These are phyloP conservation scores for Formica selysi DNA, from an alignment of 1,140 invertebrate species.

Conservation along the genomic window DNA sequence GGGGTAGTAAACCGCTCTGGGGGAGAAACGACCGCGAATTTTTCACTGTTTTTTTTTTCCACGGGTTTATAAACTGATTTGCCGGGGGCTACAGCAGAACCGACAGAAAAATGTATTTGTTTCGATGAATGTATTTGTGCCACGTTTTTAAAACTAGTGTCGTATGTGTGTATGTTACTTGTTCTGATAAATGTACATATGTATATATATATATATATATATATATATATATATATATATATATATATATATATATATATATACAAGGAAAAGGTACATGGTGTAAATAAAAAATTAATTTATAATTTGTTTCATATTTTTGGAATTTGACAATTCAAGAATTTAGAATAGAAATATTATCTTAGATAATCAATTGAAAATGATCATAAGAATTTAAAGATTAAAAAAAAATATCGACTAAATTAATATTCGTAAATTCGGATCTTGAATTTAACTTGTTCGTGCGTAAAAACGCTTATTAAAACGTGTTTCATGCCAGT, in stretches of 20 bases:
- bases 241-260: background rate
- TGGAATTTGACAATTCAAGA: background rate
- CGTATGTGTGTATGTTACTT: background rate
- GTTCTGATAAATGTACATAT: background rate
- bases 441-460: background rate
- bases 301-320: background rate
- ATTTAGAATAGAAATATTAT: background rate
- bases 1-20: background rate
- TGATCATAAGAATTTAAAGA: background rate
- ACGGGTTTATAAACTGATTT: background rate
- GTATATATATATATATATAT: too few species aligned
- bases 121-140: background rate
- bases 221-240: too few species aligned
- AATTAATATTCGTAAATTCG: background rate
- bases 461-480: background rate
- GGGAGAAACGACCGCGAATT: constrained; percentile 14
- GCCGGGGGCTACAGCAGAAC: background rate
- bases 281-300: background rate
- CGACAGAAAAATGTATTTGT: constrained; percentile 18
- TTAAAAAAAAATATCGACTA: background rate
- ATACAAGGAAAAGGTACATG: background rate
- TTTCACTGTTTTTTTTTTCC: constrained; percentile 40
- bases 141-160: background rate
- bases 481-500: background rate
- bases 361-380: background rate